Conservation (phyloP, 37 sponge, comb jelly and placozoan species). For the Amphimedon queenslandica region DNA sequence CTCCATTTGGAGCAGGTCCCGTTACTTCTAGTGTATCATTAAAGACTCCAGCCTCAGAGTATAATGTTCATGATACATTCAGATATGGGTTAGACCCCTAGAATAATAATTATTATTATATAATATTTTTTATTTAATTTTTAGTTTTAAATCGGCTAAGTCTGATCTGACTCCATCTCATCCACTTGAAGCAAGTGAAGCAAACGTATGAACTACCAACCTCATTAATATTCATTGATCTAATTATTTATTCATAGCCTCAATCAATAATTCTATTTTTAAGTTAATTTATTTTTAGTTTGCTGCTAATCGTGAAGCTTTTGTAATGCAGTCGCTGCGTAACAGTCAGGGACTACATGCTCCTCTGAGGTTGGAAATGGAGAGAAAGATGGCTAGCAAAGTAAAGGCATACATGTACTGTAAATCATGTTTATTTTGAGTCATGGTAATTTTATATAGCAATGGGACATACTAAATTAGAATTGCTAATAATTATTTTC, state of each 20-base stretch:
- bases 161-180: conserved; percentile 30
- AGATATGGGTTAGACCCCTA: conserved; percentile 45
- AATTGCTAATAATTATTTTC: too few species aligned
- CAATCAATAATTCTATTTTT: neutral
- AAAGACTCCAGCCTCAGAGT: conserved; percentile 19
- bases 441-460: too few species aligned
- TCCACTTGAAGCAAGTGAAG: conserved; percentile 39
- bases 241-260: too few species aligned
- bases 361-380: too few species aligned
- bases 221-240: neutral
- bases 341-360: conserved; percentile 35
- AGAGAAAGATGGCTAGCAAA: too few species aligned
- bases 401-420: too few species aligned
- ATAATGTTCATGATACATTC: conserved; percentile 47
- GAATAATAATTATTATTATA: neutral
- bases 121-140: neutral
- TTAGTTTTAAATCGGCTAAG: conserved; percentile 28
- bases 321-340: too few species aligned
- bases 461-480: too few species aligned
- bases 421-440: too few species aligned
- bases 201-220: conserved; percentile 29
- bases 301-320: too few species aligned
- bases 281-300: neutral
- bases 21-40: conserved; percentile 1
- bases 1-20: neutral